phyloP scores from a whole-genome alignment of 2,797 vertebrate genomes.

The Siniperca obscura region DNA sequence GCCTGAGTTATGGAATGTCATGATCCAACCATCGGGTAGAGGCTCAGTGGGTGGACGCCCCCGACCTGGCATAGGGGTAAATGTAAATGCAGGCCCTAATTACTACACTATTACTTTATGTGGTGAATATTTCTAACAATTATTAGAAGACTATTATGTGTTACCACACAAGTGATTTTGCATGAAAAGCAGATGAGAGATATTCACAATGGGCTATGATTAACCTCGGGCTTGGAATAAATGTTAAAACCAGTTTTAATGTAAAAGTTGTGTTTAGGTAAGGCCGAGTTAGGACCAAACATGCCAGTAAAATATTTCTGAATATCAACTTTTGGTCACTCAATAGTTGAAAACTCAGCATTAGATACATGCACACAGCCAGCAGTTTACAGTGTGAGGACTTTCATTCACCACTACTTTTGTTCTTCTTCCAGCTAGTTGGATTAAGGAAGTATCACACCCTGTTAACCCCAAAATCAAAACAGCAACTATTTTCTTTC shows the following conservation, averaged over 20 bases:
- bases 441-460: neutral
- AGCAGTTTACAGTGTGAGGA: neutral
- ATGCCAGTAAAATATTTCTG: neutral
- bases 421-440: neutral
- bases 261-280: no score
- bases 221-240: neutral
- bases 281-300: neutral
- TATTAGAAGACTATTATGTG: neutral
- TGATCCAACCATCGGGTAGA: constrained; percentile 99
- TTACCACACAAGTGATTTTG: neutral
- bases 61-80: constrained; percentile 86
- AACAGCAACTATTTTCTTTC: no score
- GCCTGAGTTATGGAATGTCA: constrained; percentile 99
- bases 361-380: neutral
- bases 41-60: constrained; percentile 98
- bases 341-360: neutral
- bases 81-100: neutral
- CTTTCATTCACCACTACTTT: neutral
- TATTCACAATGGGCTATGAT: neutral
- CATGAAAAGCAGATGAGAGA: neutral
- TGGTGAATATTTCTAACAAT: neutral
- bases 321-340: neutral
- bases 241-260: neutral
- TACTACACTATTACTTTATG: neutral
- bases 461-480: no score